Percentiles rank a stretch among this genome's conserved stretches.
Conservation (phyloP, 2,797 vertebrate species). For the Acomys russatus region DNA sequence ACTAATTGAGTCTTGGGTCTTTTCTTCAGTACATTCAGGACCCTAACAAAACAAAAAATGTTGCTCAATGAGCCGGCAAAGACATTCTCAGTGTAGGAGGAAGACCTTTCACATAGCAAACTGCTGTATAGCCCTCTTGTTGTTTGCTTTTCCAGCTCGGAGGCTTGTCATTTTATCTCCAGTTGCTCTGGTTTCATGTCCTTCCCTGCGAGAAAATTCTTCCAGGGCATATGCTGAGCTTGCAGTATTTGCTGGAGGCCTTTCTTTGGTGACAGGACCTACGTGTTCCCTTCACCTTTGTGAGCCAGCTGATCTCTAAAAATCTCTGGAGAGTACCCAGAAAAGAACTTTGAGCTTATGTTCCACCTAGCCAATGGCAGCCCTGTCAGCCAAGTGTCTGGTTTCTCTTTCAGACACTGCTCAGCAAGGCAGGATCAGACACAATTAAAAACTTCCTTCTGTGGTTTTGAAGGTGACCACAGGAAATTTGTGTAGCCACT, state of each 20-base stretch:
- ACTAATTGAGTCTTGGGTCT: no score
- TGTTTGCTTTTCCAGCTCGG: constrained; percentile 21
- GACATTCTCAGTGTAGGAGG: not conserved
- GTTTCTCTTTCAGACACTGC: constrained; percentile 53
- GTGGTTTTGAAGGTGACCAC: not conserved
- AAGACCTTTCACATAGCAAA: not conserved
- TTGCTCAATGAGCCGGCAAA: not conserved
- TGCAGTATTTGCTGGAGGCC: not conserved
- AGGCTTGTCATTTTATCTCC: constrained; percentile 54
- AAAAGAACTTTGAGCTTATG: constrained; percentile 52
- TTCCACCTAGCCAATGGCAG: constrained; percentile 10
- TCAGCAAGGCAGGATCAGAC: not conserved
- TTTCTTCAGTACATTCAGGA: no score
- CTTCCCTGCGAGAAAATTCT: not conserved
- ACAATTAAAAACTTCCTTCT: not conserved
- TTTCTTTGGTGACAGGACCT: not conserved
- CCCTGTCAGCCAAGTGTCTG: not conserved
- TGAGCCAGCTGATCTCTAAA: not conserved
- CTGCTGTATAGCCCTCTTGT: not conserved
- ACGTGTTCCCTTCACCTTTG: not conserved
- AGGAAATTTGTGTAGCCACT: not conserved
- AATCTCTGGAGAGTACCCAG: constrained; percentile 50
- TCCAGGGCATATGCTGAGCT: not conserved
- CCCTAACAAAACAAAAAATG: not conserved
- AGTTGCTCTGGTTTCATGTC: not conserved